A percentile compares a stretch with the other conserved stretches of the same genome.
Conservation (phyloP, 2,888 invertebrate species). For the Macrostomum cliftonense region DNA sequence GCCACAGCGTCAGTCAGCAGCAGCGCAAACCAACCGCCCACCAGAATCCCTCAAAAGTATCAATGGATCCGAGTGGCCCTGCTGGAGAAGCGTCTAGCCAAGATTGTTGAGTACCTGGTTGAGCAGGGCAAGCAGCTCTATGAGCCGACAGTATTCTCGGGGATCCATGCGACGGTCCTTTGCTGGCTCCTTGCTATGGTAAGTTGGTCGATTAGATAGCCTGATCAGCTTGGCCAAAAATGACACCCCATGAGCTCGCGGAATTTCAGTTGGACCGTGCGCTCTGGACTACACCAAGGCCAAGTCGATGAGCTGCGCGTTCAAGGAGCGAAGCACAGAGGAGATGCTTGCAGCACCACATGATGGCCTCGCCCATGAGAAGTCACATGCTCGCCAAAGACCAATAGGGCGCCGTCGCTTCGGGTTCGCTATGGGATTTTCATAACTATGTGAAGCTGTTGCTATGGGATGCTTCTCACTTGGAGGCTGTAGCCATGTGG, state of each 20-base stretch:
- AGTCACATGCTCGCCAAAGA: background rate
- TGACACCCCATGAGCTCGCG: no score
- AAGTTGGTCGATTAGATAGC: conserved; percentile 14
- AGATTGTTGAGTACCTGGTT: conserved; percentile 72
- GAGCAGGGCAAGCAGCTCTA: conserved; percentile 59
- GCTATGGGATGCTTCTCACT: no score
- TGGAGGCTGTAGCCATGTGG: no score
- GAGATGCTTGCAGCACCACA: conserved; percentile 71
- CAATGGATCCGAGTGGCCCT: conserved; percentile 76
- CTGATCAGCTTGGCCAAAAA: no score
- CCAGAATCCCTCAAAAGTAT: conserved; percentile 42
- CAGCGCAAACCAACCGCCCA: no score
- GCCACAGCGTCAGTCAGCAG: no score
- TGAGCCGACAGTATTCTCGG: conserved; percentile 69
- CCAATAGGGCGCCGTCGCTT: conserved; percentile 1
- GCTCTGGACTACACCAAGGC: conserved; percentile 59
- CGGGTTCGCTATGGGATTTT: background rate
- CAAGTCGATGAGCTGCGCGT: conserved; percentile 51
- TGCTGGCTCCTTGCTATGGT: conserved; percentile 62
- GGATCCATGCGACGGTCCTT: conserved; percentile 72
- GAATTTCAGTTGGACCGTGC: conserved; percentile 61
- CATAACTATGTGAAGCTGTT: no score
- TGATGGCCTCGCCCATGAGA: conserved; percentile 42
- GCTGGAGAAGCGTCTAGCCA: conserved; percentile 64
- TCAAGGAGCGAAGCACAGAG: conserved; percentile 71